A percentile compares a stretch with the other conserved stretches of the same genome.
These are phyloP conservation scores for Orussus abietinus DNA, from an alignment of 1,140 invertebrate genomes.

Conservation along the genomic window DNA sequence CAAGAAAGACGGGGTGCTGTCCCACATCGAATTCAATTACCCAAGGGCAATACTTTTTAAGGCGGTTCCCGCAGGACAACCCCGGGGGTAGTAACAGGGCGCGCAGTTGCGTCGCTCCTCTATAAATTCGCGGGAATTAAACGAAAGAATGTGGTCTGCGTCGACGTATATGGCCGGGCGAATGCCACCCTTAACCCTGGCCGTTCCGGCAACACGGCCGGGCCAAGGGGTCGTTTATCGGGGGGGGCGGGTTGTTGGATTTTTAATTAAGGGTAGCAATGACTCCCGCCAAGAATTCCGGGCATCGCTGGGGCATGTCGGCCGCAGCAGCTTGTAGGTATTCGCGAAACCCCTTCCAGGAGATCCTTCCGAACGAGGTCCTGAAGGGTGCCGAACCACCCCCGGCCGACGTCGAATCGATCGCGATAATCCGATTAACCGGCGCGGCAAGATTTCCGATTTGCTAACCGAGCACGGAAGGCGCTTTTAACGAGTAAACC, in stretches of 20 bases:
- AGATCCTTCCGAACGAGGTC: no score
- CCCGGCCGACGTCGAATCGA: no score
- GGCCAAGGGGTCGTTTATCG: constrained; percentile 6
- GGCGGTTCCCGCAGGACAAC: constrained; percentile 30
- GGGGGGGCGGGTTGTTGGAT: constrained; percentile 48
- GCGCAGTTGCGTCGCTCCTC: constrained; percentile 36
- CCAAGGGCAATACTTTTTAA: constrained; percentile 42
- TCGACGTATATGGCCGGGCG: constrained; percentile 45
- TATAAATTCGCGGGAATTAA: constrained; percentile 56
- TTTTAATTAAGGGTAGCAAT: constrained; percentile 55
- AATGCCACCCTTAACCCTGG: constrained; percentile 37
- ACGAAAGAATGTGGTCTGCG: constrained; percentile 54
- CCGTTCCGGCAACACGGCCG: constrained; percentile 8
- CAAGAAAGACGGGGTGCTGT: background rate
- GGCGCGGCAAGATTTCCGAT: no score
- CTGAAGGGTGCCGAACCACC: no score
- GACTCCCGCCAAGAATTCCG: constrained; percentile 52
- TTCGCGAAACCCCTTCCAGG: no score
- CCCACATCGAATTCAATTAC: constrained; percentile 45
- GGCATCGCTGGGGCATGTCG: constrained; percentile 39
- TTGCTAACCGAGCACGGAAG: no score
- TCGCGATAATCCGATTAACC: no score
- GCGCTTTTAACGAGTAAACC: background rate
- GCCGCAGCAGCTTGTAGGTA: no score
- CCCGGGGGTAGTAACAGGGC: constrained; percentile 18